Evolutionary conservation across 2,113 vertebrate species (phyloP), one percentile per base, ranked within the genome.

Genomic region (Andinoacara biseriatus): DNA sequence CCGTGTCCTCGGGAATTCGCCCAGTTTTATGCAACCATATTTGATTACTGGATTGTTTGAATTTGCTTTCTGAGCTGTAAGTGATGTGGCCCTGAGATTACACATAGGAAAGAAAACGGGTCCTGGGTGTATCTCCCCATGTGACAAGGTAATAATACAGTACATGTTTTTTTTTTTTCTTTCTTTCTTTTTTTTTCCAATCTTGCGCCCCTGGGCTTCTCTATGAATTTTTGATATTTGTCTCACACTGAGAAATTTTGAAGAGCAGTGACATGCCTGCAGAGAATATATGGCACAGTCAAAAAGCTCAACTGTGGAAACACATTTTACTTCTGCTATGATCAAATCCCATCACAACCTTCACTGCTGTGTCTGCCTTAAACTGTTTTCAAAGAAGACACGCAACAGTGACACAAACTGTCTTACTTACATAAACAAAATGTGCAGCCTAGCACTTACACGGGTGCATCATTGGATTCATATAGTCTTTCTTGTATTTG

Each of bases 191-290:
- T 38, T 38, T 38, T 10, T 10, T 10, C 43, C 65, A 72, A 76
- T 82, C 78, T 18, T 10, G 24, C 10, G 7, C 67, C 86, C 86
- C 52, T 40, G 6, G 56, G 86, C 86, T 83, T 74, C 72, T 84
- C 82, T 65, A 86, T 92, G 87, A 92, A 84, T 88, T 86, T 87
- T 82, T 89, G 83, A 90, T 90, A 85, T 88, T 87, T 84, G 80
- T 83, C 82, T 90, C 86, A 60, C 57, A 67, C 84, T 58, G 86
- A 83, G 80, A 86, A 80, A 84, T 56, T 61, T 78, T 82, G 75
- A 87, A 78, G 80, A 82, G 82, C 85, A 57, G 74, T 82, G 81
- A 85, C 74, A 49, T 78, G 86, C 77, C 80, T 80, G 79, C 33
- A 22, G 74, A 90, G 86, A 83, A 87, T 81, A 52, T 82, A 84